phyloP scores from a whole-genome alignment of 2,888 invertebrate genomes.

The Dryocosmus kuriphilus region DNA sequence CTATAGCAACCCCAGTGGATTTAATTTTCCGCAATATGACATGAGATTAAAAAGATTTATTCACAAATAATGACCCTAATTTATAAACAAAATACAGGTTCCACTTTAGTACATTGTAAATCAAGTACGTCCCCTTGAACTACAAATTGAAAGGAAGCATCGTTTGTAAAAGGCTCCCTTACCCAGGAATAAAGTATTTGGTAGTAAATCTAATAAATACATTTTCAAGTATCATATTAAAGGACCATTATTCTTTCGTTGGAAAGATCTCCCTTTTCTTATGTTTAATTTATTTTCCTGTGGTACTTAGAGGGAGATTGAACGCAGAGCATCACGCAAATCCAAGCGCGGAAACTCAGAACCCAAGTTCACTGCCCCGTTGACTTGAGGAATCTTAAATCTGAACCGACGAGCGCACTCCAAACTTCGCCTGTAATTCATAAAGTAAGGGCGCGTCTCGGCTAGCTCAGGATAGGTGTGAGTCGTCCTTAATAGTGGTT shows the following conservation, averaged over 20 bases:
- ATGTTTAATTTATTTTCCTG: constrained; percentile 5
- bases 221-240: neutral
- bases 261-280: neutral
- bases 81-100: no score
- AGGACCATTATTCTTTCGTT: neutral
- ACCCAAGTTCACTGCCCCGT: neutral
- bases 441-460: constrained; percentile 58
- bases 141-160: no score
- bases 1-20: no score
- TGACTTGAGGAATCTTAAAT: constrained; percentile 33
- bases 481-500: constrained; percentile 45
- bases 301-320: neutral
- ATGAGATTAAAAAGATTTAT: no score
- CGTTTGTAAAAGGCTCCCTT: no score
- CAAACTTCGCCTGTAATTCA: constrained; percentile 64
- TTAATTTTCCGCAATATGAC: no score
- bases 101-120: no score
- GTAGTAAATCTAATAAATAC: neutral
- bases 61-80: no score
- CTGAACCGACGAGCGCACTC: constrained; percentile 44
- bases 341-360: constrained; percentile 19
- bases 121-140: no score
- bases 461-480: constrained; percentile 51
- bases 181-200: no score
- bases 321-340: constrained; percentile 25